Conservation (phyloP, 2,113 vertebrate genomes). For the Dasyprocta punctata region DNA sequence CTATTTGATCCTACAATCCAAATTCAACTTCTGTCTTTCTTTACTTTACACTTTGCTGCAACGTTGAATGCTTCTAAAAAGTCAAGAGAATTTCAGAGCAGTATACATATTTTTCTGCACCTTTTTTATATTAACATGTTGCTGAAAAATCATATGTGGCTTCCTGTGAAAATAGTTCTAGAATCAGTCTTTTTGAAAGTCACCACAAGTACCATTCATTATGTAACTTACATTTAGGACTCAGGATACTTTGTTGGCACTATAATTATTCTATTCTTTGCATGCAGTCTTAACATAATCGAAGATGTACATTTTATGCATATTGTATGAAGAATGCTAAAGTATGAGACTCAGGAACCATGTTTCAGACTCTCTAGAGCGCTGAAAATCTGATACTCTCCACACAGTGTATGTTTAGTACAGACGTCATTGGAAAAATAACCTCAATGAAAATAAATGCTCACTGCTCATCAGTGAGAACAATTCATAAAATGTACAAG, state of each 20-base stretch:
- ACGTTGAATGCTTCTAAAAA: neutral
- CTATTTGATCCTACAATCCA: conserved; percentile 8
- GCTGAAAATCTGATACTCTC: neutral
- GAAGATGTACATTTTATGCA: neutral
- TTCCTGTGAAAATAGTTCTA: conserved; percentile 24
- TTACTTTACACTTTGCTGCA: conserved; percentile 29
- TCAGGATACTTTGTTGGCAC: conserved; percentile 17
- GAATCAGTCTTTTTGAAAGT: conserved; percentile 24
- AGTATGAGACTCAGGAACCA: neutral
- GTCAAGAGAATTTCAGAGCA: conserved; percentile 12
- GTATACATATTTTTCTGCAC: neutral
- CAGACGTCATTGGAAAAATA: neutral
- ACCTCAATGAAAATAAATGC: neutral
- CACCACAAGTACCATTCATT: neutral
- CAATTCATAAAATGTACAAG: neutral
- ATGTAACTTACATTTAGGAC: neutral
- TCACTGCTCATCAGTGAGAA: neutral
- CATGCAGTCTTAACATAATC: neutral
- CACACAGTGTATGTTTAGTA: neutral
- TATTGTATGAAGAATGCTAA: neutral
- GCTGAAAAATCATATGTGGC: conserved; percentile 37
- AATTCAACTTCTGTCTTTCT: conserved; percentile 41
- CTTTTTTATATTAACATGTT: neutral
- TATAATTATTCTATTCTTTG: conserved; percentile 7
- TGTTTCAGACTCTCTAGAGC: neutral